Evolutionary conservation across 92 coral and sea anemone species (phyloP), one percentile per base, ranked within the genome.

Genomic region (Scolanthus callimorphus): DNA sequence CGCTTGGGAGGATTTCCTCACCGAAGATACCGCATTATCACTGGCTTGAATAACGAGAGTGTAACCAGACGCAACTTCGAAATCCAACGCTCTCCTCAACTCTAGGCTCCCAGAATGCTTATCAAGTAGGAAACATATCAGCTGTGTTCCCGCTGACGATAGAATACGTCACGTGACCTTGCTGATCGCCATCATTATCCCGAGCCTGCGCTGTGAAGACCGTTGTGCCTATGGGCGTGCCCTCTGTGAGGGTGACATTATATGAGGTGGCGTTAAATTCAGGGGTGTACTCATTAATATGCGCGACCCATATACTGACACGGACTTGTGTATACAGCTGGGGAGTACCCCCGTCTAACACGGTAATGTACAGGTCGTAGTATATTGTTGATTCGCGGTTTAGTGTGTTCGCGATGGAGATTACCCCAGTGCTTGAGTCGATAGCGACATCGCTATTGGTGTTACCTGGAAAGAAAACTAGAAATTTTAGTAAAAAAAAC

Each of bases 151-250:
- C 95, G 31, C 74, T 62, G 6, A 53, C 27, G 3, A 76, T 76
- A 29, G 51, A 55, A 61, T 78, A 86, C 17, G 73, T 70, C 17
- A 86, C 67, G 30, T 74, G 59, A 29, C 95, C 95, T 21, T 72
- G 86, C 15, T 39, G 28, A 21, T 65, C 86, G 41, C 59, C 71
- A 60, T 80, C 86, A 26, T 66, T 56, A 57, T 80, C 86, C 22
- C 73, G 80, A 51, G 86, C 81, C 44, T 62, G 65, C 49, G 62
- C 60, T 4, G 52, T 71, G 6, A 71, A 6, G 68, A 79, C 31
- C 9, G 63, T 65, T 26, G 74, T 79, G 11, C 80, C 86, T 2
- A 80, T 49, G 29, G 81, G 63, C 26, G 59, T 60, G 30, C 50
- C 70, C 65, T 80, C 86, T 25, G 53, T 28, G 11, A 80, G 55